Base-by-base conservation (phyloP, 1,140 invertebrate species). In the Drosophila murphyi region DNA sequence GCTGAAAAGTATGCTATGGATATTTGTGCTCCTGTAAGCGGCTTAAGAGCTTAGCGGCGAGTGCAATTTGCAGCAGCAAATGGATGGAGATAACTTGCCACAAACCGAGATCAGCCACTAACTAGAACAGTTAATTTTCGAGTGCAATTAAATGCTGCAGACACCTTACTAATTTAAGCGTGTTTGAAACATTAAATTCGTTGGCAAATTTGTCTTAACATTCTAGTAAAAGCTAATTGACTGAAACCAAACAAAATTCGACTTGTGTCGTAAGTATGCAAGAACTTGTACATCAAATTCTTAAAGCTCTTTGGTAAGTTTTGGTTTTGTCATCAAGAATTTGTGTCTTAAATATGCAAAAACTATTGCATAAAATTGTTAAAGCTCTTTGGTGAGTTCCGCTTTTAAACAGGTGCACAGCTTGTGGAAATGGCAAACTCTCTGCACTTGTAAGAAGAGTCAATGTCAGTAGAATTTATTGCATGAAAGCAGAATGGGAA, bases 361-460 rank as follows among this genome's bases (percentile, higher is more conserved):
- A 29, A 47, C 28, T 57, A 6, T n/a, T 20, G n/a, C 6, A 12
- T 29, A n/a, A 47, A 12, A 50, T 28, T 29, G 20, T 72, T 64
- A 50, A 72, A 72, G 69, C 6, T 57, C 4, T 64, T 34, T 3
- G 5, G 12, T 57, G 39, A 31, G 51, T 52, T 68, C 54, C 55
- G 54, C 48, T 64, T 47, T 54, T 7, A 62, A 80, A 60, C 76
- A 87, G 83, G 83, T 78, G 70, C 55, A 12, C 85, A 89, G 82
- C 39, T 67, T 55, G 39, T 4, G 7, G 12, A 31, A 71, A 32
- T 32, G 64, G 67, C 35, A 60, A 41, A 61, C 48, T 48, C 47
- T 62, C 10, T 35, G 63, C 57, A 67, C 59, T 63, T 64, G 37
- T 61, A 72, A 41, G 39, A 43, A 59, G 41, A 65, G 55, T 65